Percentiles rank a stretch among this genome's conserved stretches.
These are phyloP conservation scores for Subacronicta megacephala DNA, from an alignment of 2,888 invertebrate genomes.

Conservation along the genomic window DNA sequence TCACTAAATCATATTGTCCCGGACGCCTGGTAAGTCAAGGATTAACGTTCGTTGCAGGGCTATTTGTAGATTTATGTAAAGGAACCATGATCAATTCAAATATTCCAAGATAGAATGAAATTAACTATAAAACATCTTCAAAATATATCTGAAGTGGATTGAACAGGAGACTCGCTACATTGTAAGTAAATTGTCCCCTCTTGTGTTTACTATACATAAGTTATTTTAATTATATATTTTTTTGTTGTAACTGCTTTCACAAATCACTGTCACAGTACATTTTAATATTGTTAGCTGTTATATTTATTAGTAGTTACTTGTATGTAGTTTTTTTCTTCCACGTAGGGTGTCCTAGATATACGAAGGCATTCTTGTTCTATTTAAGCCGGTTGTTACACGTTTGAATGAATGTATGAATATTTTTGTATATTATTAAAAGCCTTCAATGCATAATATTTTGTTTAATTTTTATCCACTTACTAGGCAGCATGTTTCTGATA, in stretches of 20 bases:
- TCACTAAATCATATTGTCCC: too few relatives aligned
- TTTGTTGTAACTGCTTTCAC: background rate
- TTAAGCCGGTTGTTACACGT: conserved; percentile 23
- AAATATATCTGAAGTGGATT: too few relatives aligned
- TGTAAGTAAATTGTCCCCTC: background rate
- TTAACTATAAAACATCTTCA: too few relatives aligned
- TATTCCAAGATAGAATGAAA: too few relatives aligned
- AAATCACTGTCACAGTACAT: background rate
- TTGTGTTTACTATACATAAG: background rate
- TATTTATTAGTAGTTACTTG: background rate
- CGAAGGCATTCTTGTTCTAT: conserved; percentile 6
- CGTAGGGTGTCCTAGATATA: background rate
- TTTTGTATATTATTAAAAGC: conserved; percentile 47
- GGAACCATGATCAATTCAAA: too few relatives aligned
- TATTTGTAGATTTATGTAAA: too few relatives aligned
- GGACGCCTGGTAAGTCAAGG: too few relatives aligned
- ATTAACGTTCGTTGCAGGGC: too few relatives aligned
- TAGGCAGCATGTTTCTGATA: background rate
- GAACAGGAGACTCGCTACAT: too few relatives aligned
- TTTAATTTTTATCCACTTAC: background rate
- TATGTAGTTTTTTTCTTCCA: conserved; percentile 1
- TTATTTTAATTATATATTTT: conserved; percentile 13
- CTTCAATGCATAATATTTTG: conserved; percentile 18
- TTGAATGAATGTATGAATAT: conserved; percentile 29
- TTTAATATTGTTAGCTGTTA: background rate